Percentiles rank a stretch among this genome's conserved stretches.
Evolutionary conservation across 1,140 invertebrate species (phyloP).

Genomic region (Euura saliciscinereae): DNA sequence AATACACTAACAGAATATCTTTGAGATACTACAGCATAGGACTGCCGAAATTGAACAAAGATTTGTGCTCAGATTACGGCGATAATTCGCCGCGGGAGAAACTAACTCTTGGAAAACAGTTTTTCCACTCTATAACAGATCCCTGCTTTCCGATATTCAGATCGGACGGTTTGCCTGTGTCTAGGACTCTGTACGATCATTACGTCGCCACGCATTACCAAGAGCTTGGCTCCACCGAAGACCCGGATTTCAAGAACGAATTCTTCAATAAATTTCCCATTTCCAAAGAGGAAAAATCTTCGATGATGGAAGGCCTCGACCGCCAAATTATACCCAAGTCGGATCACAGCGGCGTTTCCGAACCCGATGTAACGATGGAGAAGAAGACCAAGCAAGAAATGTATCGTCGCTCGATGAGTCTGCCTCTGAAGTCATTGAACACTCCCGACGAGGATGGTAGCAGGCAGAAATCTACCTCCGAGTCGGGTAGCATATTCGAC

Average conservation of each 20-base stretch:
- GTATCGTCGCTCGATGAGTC: slow-evolving; percentile 65
- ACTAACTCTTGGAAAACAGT: slow-evolving; percentile 27
- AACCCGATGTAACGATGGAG: slow-evolving; percentile 33
- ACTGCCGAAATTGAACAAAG: slow-evolving; percentile 48
- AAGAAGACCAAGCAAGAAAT: slow-evolving; percentile 58
- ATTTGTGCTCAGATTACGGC: slow-evolving; percentile 48
- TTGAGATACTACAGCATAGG: slow-evolving; percentile 54
- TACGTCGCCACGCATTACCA: slow-evolving; percentile 60
- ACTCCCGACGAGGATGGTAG: slow-evolving; percentile 47
- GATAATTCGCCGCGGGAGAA: slow-evolving; percentile 34
- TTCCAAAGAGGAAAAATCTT: background rate
- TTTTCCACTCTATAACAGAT: slow-evolving; percentile 75
- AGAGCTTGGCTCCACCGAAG: slow-evolving; percentile 23
- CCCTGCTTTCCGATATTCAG: slow-evolving; percentile 78
- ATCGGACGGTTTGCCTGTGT: slow-evolving; percentile 73
- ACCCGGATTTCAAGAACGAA: background rate
- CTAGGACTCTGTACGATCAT: slow-evolving; percentile 72
- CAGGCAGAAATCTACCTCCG: slow-evolving; percentile 50
- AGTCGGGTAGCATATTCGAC: slow-evolving; percentile 54
- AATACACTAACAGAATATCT: slow-evolving; percentile 36
- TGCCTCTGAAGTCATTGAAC: slow-evolving; percentile 74
- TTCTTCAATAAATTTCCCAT: background rate
- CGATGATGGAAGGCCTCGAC: background rate
- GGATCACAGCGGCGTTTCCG: background rate
- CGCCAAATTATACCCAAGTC: background rate